phyloP scores from a whole-genome alignment of 1,140 invertebrate species.

The Ruditapes philippinarum region DNA sequence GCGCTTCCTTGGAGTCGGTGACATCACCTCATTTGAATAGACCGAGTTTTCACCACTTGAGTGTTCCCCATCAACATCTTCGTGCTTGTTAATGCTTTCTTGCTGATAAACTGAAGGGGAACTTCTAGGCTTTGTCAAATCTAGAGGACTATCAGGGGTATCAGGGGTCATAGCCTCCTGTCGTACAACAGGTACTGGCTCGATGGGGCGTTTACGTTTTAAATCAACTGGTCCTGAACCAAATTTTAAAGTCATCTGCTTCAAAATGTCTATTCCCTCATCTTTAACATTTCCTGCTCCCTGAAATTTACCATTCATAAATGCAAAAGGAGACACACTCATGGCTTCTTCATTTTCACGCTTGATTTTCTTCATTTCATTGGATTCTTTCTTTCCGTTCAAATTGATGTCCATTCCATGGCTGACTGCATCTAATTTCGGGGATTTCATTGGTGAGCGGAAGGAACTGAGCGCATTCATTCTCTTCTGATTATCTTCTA shows the following conservation, averaged over 20 bases:
- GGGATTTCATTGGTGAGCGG: slow-evolving; percentile 2
- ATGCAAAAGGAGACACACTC: slow-evolving; percentile 26
- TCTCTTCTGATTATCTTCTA: slow-evolving; percentile 76
- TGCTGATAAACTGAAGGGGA: slow-evolving; percentile 50
- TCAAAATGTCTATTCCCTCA: slow-evolving; percentile 71
- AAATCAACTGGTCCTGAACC: slow-evolving; percentile 53
- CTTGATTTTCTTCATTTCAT: neutral
- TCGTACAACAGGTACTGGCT: neutral
- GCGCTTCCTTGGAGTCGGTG: slow-evolving; percentile 87
- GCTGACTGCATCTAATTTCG: neutral
- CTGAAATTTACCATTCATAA: slow-evolving; percentile 40
- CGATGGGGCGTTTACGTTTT: slow-evolving; percentile 10
- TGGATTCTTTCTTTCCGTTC: slow-evolving; percentile 69
- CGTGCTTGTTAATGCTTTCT: slow-evolving; percentile 13
- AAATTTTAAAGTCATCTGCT: slow-evolving; percentile 78
- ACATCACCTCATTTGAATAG: slow-evolving; percentile 64
- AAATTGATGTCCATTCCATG: neutral
- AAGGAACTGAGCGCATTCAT: slow-evolving; percentile 24
- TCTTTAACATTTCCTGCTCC: neutral
- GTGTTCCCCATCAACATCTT: slow-evolving; percentile 47
- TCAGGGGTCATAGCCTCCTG: slow-evolving; percentile 6
- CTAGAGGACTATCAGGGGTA: slow-evolving; percentile 80
- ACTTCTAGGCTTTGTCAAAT: slow-evolving; percentile 78
- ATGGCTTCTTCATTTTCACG: slow-evolving; percentile 2
- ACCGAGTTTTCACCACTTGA: slow-evolving; percentile 74